These are phyloP conservation scores for Thereva nobilitata DNA, from an alignment of 2,888 invertebrate species.

Conservation along the genomic window DNA sequence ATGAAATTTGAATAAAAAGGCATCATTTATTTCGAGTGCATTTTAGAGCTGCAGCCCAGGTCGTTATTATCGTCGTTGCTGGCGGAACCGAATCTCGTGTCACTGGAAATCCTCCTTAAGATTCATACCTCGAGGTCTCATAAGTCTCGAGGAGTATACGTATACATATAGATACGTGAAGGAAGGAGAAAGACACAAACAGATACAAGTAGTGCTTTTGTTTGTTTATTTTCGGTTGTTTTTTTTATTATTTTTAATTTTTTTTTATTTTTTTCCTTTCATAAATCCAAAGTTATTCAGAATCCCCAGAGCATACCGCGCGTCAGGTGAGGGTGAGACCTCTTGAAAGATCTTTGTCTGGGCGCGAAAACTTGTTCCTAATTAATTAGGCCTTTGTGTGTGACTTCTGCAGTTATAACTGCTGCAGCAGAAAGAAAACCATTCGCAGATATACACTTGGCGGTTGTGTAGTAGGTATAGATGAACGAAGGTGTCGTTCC, in stretches of 20 bases:
- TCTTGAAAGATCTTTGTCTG: conserved; percentile 13
- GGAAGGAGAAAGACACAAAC: too few relatives aligned
- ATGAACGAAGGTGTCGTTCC: too few relatives aligned
- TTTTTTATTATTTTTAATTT: not conserved
- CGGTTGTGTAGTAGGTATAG: too few relatives aligned
- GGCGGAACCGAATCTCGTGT: not conserved
- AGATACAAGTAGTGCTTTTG: too few relatives aligned
- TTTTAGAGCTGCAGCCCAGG: not conserved
- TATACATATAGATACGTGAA: too few relatives aligned
- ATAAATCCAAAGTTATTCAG: not conserved
- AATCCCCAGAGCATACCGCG: not conserved
- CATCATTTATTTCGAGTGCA: not conserved
- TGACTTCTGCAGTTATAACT: conserved; percentile 18
- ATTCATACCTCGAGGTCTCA: too few relatives aligned
- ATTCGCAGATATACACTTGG: too few relatives aligned
- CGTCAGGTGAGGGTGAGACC: conserved; percentile 15
- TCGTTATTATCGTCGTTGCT: not conserved
- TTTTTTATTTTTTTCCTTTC: not conserved
- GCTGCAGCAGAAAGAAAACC: not conserved
- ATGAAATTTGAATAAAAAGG: conserved; percentile 20
- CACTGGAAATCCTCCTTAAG: too few relatives aligned
- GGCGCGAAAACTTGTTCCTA: conserved; percentile 25
- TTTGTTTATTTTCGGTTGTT: too few relatives aligned
- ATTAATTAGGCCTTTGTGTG: conserved; percentile 23
- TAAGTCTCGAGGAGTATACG: too few relatives aligned